Evolutionary conservation across 2,888 invertebrate species (phyloP), one percentile per base, ranked within the genome.

Genomic region (Tetragonula carbonaria): DNA sequence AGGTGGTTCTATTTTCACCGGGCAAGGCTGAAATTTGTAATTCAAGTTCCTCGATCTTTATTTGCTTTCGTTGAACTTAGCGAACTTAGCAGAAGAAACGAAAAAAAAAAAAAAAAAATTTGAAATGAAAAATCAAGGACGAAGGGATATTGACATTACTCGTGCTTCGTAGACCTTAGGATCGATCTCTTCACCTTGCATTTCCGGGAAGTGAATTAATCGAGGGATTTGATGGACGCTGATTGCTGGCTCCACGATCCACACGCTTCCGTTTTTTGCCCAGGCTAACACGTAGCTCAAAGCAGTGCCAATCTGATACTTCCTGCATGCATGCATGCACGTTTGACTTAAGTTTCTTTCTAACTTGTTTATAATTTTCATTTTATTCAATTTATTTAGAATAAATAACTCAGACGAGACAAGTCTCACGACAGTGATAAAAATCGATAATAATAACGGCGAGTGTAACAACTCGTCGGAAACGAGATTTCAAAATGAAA

Each of bases 181-280:
- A 74, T 87, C 86, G 4, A 87, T 57, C 70, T 74, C 74, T 13
- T 68, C 80, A 33, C 73, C 83, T 50, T 86, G 28, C 57, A 3
- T 67, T 70, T 18, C 2, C 0, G 86, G 86, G 13, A 86, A 86
- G 62, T 90, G 85, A 13, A 92, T 88, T 6, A 89, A 77, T 74
- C 78, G 78, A 4, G 92, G 92, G 6, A 75, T 59, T 45, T 88
- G 87, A 14, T 81, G 78, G 0, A 88, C 74, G 50, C 89, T 85
- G 2, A 78, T 84, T 0, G 87, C 85, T 18, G 91, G 89, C 51
- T 92, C 91, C 23, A 92, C 79, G 0, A 93, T n/a, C 92, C 93
- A 93, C 0, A 81, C 68, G 18, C 86, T 92, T 55, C 92, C 93
- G 53, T 57, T 90, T 50, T 80, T 45, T 2, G 90, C 92, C 73